phyloP scores from a whole-genome alignment of 2,888 invertebrate genomes.

The Drosophila acutilabella region DNA sequence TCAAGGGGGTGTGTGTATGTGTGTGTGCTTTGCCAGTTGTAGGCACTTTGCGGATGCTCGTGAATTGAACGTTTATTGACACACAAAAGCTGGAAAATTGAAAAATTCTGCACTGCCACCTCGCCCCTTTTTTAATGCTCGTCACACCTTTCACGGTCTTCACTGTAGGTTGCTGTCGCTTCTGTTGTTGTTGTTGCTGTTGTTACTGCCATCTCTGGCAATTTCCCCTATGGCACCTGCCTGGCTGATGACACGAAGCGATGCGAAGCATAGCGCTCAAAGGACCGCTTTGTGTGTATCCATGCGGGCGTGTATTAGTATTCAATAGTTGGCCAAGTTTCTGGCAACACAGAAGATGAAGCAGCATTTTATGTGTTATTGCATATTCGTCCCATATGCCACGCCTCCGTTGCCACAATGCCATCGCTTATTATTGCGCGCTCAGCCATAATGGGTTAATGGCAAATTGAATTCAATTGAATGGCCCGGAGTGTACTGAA shows the following conservation, averaged over 20 bases:
- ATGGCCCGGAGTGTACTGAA: conserved; percentile 38
- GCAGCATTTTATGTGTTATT: conserved; percentile 75
- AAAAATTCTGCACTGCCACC: conserved; percentile 69
- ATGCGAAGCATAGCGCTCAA: conserved; percentile 57
- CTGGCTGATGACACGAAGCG: conserved; percentile 53
- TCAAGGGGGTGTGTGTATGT: conserved; percentile 7
- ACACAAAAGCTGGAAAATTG: conserved; percentile 80
- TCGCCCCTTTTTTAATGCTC: conserved; percentile 55
- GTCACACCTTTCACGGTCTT: conserved; percentile 60
- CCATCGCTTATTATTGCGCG: conserved; percentile 69
- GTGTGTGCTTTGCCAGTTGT: conserved; percentile 67
- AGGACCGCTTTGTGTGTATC: conserved; percentile 71
- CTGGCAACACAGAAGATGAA: conserved; percentile 25
- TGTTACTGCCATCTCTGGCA: conserved; percentile 37
- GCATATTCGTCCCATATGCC: conserved; percentile 62
- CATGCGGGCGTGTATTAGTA: conserved; percentile 68
- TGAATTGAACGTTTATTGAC: conserved; percentile 81
- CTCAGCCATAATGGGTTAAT: conserved; percentile 79
- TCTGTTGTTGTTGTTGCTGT: conserved; percentile 23
- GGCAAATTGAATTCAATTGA: conserved; percentile 79
- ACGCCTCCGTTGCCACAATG: conserved; percentile 12
- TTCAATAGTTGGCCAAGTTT: conserved; percentile 74
- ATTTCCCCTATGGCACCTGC: conserved; percentile 50
- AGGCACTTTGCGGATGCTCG: conserved; percentile 78
- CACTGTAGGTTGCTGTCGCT: conserved; percentile 31